Evolutionary conservation across 2,888 invertebrate species (phyloP).

Genomic region (Glaucopsyche alexis): DNA sequence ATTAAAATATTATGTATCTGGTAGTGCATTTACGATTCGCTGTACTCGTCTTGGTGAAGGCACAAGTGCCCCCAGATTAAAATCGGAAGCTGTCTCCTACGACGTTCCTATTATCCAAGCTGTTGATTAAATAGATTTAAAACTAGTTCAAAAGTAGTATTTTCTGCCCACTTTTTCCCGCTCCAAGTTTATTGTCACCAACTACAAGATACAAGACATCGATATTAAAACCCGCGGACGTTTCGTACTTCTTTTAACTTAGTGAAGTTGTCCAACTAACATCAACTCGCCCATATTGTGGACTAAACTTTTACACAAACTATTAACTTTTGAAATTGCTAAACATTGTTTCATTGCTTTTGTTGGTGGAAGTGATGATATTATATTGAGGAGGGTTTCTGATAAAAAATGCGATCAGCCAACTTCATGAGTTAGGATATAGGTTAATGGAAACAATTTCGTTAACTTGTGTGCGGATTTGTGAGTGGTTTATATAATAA

Average conservation of each 20-base stretch:
- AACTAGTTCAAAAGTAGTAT: too few species aligned
- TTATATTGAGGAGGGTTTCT: neutral
- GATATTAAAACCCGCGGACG: constrained; percentile 5
- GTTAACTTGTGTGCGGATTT: neutral
- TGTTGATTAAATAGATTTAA: too few species aligned
- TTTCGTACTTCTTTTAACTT: neutral
- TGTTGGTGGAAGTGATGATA: neutral
- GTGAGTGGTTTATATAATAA: too few species aligned
- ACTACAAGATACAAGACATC: constrained; percentile 7
- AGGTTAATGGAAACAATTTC: neutral
- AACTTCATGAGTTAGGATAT: neutral
- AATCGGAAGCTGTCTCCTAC: too few species aligned
- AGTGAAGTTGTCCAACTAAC: constrained; percentile 4
- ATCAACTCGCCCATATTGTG: constrained; percentile 2
- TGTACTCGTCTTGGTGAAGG: too few species aligned
- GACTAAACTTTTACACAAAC: constrained; percentile 15
- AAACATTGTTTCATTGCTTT: constrained; percentile 22
- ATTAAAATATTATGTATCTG: too few species aligned
- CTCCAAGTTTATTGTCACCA: neutral
- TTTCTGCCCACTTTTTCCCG: neutral
- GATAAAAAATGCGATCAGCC: neutral
- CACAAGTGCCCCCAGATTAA: too few species aligned
- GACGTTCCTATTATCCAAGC: too few species aligned
- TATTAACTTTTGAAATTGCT: constrained; percentile 26
- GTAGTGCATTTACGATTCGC: too few species aligned